phyloP scores from a whole-genome alignment of 2,113 vertebrate genomes.

The Macrotus californicus region DNA sequence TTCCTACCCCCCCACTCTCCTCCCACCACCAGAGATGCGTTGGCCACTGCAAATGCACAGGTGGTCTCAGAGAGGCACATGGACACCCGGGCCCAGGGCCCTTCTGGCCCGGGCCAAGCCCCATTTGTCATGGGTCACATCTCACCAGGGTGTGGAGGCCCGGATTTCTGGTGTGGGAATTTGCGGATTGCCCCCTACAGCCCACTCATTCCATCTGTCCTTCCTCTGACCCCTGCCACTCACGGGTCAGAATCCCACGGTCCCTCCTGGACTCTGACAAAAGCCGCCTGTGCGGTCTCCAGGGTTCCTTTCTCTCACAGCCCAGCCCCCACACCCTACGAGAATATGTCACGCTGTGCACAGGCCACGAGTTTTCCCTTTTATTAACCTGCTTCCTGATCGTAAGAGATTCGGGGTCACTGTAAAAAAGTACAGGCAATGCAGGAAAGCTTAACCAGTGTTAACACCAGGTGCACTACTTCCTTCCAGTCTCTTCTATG shows the following conservation, averaged over 20 bases:
- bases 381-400: background rate
- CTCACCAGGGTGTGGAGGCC: background rate
- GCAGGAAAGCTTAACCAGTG: background rate
- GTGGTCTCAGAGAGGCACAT: background rate
- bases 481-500: background rate
- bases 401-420: background rate
- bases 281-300: background rate
- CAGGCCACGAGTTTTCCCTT: background rate
- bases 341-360: background rate
- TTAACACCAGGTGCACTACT: background rate
- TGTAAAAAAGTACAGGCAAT: background rate
- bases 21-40: background rate
- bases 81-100: background rate
- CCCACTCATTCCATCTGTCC: background rate
- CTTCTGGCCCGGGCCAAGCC: background rate
- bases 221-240: background rate
- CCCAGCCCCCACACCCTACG: background rate
- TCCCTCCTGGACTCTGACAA: background rate
- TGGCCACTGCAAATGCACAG: background rate
- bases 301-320: background rate
- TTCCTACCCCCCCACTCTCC: background rate
- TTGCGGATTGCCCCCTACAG: background rate
- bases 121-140: background rate
- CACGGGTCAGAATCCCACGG: background rate
- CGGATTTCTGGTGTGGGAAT: background rate